phyloP scores from a whole-genome alignment of 2,797 vertebrate species.

The Danio albolineatus region DNA sequence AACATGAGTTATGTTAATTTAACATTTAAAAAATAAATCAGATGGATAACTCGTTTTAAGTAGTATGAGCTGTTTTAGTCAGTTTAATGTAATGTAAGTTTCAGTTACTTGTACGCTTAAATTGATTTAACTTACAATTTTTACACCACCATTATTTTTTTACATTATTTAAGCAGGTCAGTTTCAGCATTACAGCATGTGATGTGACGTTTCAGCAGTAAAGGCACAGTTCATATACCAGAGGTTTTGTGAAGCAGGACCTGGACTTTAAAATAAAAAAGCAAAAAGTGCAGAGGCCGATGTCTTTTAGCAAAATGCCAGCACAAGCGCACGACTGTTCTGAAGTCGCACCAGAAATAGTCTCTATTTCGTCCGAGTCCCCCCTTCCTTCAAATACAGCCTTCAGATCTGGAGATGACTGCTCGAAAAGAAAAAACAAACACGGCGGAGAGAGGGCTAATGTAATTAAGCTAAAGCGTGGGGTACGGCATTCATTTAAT shows the following conservation, averaged over 20 bases:
- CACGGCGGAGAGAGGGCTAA: slow-evolving; percentile 63
- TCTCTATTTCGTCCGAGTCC: neutral
- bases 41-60: no score
- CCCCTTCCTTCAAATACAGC: slow-evolving; percentile 18
- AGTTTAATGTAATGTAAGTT: no score
- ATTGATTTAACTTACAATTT: no score
- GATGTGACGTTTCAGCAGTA: slow-evolving; percentile 5
- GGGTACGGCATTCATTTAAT: slow-evolving; percentile 77
- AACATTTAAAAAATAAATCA: no score
- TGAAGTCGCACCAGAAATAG: slow-evolving; percentile 9
- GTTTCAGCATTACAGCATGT: neutral
- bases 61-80: no score
- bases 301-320: slow-evolving; percentile 54
- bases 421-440: slow-evolving; percentile 35
- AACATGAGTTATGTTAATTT: no score
- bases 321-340: slow-evolving; percentile 76
- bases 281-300: slow-evolving; percentile 51
- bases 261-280: slow-evolving; percentile 67
- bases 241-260: slow-evolving; percentile 67
- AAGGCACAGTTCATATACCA: slow-evolving; percentile 67
- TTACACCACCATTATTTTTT: no score
- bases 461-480: slow-evolving; percentile 75
- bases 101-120: no score
- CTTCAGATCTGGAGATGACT: slow-evolving; percentile 13
- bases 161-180: neutral